Evolutionary conservation across 2,113 vertebrate species (phyloP), one percentile per base, ranked within the genome.

Genomic region (Nymphicus hollandicus): DNA sequence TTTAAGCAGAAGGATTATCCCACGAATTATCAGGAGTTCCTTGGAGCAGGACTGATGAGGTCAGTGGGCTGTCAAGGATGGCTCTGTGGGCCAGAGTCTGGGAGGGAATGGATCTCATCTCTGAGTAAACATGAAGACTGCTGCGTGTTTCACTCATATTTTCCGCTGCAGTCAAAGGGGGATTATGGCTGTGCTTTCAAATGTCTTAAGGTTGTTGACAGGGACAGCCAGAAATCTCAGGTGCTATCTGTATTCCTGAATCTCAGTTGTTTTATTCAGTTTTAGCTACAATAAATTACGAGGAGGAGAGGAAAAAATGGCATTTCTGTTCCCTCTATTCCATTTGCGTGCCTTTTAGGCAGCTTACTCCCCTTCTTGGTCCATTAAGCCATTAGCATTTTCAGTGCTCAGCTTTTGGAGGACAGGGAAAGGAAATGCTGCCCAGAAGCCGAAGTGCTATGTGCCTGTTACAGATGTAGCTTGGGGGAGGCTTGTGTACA

Each of bases 131-230:
- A 44, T 69, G 47, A 89, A 89, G 91, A 56, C 52, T 91, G 71
- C 49, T 79, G 71, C 3, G 1, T 82, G 81, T 79, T 89, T 85
- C 28, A 19, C 46, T 89, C 65, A 31, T 55, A 29, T 82, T 91
- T 63, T 82, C 24, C 5, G 11, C 63, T 96, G 52, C 74, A 69
- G 41, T 81, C 74, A 72, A 89, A 89, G 60, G 47, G 39, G 49
- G 74, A 94, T 94, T 88, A 89, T 55, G 44, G 53, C 88, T 97
- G 39, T 80, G 74, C 90, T 87, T 95, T 91, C 88, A 79, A 28
- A 82, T 72, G 53, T 89, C 66, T 93, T 58, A 49, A 91, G 72
- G 85, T 76, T 97, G 90, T 96, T 96, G 94, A 85, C 91, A 95
- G 85, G 66, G 68, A 81, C 85, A 89, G 85, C 5, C 8, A 94